A percentile compares a stretch with the other conserved stretches of the same genome.
phyloP scores from a whole-genome alignment of 2,113 vertebrate species.

The Brachypteracias leptosomus region DNA sequence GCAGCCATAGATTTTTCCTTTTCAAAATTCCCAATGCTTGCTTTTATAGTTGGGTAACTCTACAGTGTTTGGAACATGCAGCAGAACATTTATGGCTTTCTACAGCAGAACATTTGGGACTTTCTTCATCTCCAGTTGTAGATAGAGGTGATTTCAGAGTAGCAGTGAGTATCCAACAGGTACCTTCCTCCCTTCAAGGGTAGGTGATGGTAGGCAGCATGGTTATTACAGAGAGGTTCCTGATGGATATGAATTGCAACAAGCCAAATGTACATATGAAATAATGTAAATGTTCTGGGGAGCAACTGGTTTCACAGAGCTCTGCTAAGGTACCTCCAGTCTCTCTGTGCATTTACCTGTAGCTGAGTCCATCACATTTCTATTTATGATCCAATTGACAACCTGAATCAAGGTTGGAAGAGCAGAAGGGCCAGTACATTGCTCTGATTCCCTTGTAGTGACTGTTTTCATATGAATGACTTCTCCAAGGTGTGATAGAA shows the following conservation, averaged over 20 bases:
- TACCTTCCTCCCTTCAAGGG: neutral
- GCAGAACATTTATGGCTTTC: neutral
- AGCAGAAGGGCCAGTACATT: neutral
- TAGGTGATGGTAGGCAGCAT: neutral
- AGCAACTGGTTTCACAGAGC: neutral
- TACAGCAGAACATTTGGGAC: neutral
- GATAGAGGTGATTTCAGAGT: neutral
- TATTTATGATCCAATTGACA: neutral
- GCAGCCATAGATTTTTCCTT: neutral
- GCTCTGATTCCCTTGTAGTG: neutral
- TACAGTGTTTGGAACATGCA: neutral
- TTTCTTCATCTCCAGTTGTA: neutral
- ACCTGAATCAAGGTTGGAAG: neutral
- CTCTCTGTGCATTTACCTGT: neutral
- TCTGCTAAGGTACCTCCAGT: neutral
- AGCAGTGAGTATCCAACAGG: neutral
- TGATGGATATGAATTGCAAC: neutral
- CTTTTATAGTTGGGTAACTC: neutral
- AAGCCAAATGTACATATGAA: neutral
- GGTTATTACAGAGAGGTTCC: neutral
- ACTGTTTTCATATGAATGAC: neutral
- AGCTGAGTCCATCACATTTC: neutral
- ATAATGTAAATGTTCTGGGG: neutral
- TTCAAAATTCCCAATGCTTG: neutral
- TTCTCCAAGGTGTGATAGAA: neutral